Conservation (phyloP, 2,113 vertebrate genomes). For the Nasalis larvatus region DNA sequence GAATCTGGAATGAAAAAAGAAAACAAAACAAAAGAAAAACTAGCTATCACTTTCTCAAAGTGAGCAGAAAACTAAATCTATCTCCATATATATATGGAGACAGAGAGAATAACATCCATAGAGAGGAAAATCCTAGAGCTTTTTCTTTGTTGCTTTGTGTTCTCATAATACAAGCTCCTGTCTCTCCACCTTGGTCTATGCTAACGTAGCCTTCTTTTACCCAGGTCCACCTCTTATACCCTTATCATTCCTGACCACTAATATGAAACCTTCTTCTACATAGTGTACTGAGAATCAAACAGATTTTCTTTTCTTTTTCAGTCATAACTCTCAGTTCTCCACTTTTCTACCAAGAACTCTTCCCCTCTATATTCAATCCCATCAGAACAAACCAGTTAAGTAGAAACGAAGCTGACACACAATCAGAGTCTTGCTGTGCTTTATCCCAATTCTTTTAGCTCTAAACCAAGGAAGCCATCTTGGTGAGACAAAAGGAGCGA, state of each 20-base stretch:
- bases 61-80: slow-evolving; percentile 73
- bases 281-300: neutral
- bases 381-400: neutral
- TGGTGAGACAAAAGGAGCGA: neutral
- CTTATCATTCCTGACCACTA: neutral
- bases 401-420: neutral
- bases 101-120: slow-evolving; percentile 74
- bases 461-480: neutral
- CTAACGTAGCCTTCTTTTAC: neutral
- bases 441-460: slow-evolving; percentile 11
- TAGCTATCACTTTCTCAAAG: slow-evolving; percentile 63
- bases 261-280: neutral
- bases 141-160: neutral
- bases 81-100: slow-evolving; percentile 48
- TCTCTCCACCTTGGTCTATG: neutral
- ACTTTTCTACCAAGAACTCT: neutral
- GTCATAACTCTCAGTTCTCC: neutral
- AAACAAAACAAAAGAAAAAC: neutral
- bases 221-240: neutral
- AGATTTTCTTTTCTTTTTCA: neutral
- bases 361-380: neutral
- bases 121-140: slow-evolving; percentile 38
- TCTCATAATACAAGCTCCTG: neutral
- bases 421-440: neutral
- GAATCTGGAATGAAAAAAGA: neutral